Evolutionary conservation across 2,888 invertebrate genomes (phyloP).

Genomic region (Apodemia mormo): DNA sequence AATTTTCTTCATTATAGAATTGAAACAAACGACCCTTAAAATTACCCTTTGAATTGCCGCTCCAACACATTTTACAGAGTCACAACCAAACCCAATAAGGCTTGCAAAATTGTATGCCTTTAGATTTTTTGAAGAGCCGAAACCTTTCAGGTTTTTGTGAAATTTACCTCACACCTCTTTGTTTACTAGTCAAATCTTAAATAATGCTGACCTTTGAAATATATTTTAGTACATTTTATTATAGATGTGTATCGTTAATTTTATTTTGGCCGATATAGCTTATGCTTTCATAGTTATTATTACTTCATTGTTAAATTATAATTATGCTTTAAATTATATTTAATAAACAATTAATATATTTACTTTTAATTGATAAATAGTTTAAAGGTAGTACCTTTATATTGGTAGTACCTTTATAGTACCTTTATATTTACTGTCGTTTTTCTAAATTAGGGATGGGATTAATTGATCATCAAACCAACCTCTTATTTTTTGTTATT

Average conservation of each 20-base stretch:
- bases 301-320: no score
- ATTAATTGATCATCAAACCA: no score
- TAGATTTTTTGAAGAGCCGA: slow-evolving; percentile 32
- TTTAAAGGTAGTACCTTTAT: no score
- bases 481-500: no score
- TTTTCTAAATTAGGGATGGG: no score
- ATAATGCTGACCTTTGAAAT: background rate
- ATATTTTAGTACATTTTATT: slow-evolving; percentile 19
- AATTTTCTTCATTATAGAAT: slow-evolving; percentile 62
- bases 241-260: background rate
- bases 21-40: slow-evolving; percentile 65
- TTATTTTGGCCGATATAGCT: background rate
- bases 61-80: slow-evolving; percentile 69
- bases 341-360: no score
- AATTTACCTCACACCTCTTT: slow-evolving; percentile 4
- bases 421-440: no score
- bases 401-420: no score
- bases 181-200: background rate
- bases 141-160: slow-evolving; percentile 12
- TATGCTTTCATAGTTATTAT: background rate
- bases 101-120: slow-evolving; percentile 58
- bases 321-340: no score
- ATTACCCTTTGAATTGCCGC: slow-evolving; percentile 76
- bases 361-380: no score
- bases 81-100: slow-evolving; percentile 67